Evolutionary conservation across 2,797 vertebrate species (phyloP).

Genomic region (Sternotherus odoratus): DNA sequence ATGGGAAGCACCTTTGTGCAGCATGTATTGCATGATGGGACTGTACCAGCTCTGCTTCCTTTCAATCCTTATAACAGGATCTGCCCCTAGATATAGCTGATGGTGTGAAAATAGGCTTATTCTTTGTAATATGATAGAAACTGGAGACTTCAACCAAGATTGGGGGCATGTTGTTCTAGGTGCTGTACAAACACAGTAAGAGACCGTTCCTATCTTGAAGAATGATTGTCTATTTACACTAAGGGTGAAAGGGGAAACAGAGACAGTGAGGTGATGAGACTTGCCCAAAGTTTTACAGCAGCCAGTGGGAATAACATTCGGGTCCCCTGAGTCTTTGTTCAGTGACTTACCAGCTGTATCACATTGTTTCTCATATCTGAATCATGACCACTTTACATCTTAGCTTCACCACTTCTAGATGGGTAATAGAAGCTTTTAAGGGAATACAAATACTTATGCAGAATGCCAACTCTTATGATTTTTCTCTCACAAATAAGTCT

Average conservation of each 20-base stretch:
- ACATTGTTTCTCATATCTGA: background rate
- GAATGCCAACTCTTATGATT: background rate
- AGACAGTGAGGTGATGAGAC: background rate
- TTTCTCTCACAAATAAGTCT: background rate
- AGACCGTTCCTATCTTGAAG: background rate
- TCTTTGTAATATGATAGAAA: background rate
- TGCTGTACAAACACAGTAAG: background rate
- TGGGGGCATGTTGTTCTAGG: background rate
- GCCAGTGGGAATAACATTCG: background rate
- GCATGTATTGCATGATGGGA: background rate
- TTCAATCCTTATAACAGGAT: background rate
- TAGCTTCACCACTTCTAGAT: background rate
- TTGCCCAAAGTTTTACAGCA: background rate
- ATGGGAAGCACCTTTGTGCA: background rate
- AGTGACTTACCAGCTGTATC: background rate
- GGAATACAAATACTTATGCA: background rate
- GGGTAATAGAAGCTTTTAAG: background rate
- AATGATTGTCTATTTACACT: background rate
- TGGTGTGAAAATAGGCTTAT: background rate
- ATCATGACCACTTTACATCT: background rate
- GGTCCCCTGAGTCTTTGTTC: background rate
- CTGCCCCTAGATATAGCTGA: background rate
- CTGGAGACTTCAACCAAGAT: background rate
- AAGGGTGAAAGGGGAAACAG: background rate
- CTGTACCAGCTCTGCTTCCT: background rate